These are phyloP conservation scores for Drosophila pseudoobscura DNA, from an alignment of 1,140 invertebrate species.

Conservation along the genomic window DNA sequence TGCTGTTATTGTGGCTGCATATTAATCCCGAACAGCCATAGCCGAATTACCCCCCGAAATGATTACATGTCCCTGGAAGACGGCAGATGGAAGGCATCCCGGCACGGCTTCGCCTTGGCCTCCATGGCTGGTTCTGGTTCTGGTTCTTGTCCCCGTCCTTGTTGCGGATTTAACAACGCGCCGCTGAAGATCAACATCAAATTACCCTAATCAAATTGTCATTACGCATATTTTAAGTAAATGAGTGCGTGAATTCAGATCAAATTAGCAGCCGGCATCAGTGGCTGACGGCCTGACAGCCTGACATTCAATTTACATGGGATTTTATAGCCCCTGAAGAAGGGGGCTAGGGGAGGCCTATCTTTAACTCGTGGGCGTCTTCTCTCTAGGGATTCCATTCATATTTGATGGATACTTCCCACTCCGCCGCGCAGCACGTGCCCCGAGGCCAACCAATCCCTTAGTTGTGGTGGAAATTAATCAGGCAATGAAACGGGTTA, in stretches of 20 bases:
- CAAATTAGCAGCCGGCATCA: conserved; percentile 52
- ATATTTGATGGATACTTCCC: too few relatives aligned
- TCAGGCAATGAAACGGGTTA: conserved; percentile 37
- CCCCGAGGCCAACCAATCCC: conserved; percentile 10
- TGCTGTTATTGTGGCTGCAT: conserved; percentile 58
- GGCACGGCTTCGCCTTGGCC: conserved; percentile 28
- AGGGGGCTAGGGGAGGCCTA: background rate
- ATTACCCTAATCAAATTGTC: conserved; percentile 79
- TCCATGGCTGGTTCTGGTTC: conserved; percentile 3
- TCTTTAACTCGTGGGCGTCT: too few relatives aligned
- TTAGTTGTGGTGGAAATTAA: conserved; percentile 48
- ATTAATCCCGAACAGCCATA: conserved; percentile 68
- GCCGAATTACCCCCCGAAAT: conserved; percentile 64
- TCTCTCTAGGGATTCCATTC: too few relatives aligned
- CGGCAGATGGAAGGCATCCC: too few relatives aligned
- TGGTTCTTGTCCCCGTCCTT: conserved; percentile 16
- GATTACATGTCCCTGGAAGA: conserved; percentile 55
- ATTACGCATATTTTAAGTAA: conserved; percentile 77
- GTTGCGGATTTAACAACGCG: conserved; percentile 44
- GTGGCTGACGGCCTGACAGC: conserved; percentile 2
- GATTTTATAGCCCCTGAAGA: conserved; percentile 12
- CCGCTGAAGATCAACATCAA: conserved; percentile 70
- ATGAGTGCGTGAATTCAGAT: conserved; percentile 74
- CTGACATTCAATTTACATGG: conserved; percentile 55
- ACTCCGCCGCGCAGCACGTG: background rate